Conservation (phyloP, 53 echinoderm and acorn worm genomes). For the Stichopus horrens region DNA sequence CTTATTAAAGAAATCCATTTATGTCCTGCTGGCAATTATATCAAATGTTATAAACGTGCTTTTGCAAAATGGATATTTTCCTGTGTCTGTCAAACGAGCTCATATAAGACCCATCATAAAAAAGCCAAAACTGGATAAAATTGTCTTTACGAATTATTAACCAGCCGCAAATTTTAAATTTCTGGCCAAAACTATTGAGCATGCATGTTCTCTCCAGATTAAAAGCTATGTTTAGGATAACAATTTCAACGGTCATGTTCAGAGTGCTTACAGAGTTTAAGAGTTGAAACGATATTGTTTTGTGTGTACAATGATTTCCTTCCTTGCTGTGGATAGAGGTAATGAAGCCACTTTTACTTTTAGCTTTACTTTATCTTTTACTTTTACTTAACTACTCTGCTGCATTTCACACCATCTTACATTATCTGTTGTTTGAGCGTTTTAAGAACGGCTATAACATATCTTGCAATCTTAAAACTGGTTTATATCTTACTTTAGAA, state of each 20-base stretch:
- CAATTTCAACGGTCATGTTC: background rate
- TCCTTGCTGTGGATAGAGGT: background rate
- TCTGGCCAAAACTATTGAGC: conserved; percentile 41
- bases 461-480: too few species aligned
- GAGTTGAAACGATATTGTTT: background rate
- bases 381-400: too few species aligned
- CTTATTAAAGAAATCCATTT: too few species aligned
- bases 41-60: conserved; percentile 35
- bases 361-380: too few species aligned
- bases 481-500: too few species aligned
- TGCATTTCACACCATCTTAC: too few species aligned
- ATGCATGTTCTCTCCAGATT: background rate
- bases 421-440: too few species aligned
- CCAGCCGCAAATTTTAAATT: conserved; percentile 46
- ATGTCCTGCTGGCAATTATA: conserved; percentile 25
- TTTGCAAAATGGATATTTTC: conserved; percentile 33
- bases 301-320: background rate
- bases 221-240: background rate
- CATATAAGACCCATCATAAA: conserved; percentile 46
- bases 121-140: conserved; percentile 30
- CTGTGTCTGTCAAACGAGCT: conserved; percentile 32
- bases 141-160: conserved; percentile 40
- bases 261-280: background rate
- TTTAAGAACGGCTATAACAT: too few species aligned
- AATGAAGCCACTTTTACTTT: too few species aligned